These are phyloP conservation scores for Eurytoma adleriae DNA, from an alignment of 2,888 invertebrate genomes.

Conservation along the genomic window DNA sequence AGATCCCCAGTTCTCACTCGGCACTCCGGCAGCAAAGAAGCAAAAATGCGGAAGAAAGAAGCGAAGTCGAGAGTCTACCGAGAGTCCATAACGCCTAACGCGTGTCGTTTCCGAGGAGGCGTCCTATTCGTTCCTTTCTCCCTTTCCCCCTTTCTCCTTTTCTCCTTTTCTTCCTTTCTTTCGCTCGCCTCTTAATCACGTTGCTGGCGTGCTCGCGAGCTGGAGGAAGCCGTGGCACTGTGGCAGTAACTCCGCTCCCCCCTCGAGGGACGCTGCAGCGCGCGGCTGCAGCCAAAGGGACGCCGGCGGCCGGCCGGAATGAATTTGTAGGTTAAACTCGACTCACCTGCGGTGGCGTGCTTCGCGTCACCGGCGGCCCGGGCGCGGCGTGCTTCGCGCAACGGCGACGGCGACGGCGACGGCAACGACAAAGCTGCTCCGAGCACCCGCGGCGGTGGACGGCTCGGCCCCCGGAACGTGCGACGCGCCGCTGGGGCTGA, in stretches of 20 bases:
- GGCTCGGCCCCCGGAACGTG: constrained; percentile 30
- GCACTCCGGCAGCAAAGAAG: not conserved
- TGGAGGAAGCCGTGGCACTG: constrained; percentile 39
- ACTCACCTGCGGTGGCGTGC: not conserved
- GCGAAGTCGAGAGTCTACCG: not conserved
- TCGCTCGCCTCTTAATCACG: constrained; percentile 42
- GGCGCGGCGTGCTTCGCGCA: not conserved
- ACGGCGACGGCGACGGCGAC: not conserved
- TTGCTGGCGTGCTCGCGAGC: constrained; percentile 36
- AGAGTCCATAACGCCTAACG: constrained; percentile 12
- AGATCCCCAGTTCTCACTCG: not conserved
- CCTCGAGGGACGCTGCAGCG: constrained; percentile 42
- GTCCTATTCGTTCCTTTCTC: constrained; percentile 55
- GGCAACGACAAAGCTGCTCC: too few relatives aligned
- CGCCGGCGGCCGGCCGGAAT: constrained; percentile 29
- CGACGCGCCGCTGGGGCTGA: constrained; percentile 71
- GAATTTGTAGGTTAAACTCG: constrained; percentile 53
- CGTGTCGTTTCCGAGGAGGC: constrained; percentile 28
- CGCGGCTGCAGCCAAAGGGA: constrained; percentile 48
- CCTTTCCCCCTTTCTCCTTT: not conserved
- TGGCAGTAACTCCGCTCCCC: constrained; percentile 26
- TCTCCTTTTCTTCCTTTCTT: too few relatives aligned
- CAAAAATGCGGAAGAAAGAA: not conserved
- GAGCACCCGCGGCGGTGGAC: too few relatives aligned
- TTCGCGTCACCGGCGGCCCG: not conserved